Evolutionary conservation across 2,888 invertebrate genomes (phyloP), one percentile per base, ranked within the genome.

Genomic region (Latrodectus elegans): DNA sequence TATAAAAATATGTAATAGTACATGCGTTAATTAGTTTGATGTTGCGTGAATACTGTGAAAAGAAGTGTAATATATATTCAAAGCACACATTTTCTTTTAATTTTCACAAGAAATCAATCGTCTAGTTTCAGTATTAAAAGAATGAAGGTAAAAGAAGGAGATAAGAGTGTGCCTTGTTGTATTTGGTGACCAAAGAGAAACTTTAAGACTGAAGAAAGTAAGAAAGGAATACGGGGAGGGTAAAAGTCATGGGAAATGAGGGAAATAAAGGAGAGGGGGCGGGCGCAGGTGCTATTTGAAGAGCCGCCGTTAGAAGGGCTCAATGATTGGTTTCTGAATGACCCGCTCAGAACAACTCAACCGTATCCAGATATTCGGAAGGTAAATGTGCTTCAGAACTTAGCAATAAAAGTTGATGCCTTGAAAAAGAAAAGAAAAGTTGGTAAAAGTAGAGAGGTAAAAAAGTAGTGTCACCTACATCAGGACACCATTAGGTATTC

Each of bases 251-350:
- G 74, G 74, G 67, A 77, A 84, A 84, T 77, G 84, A 78, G 64
- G 74, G 74, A 73, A 77, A 77, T 81, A 81, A 86, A 85, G 68
- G 26, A 17, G 15, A 22, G 15, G 52, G 74, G 80, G 22, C 75
- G 71, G 65, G 53, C 75, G 80, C 85, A 86, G 85, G 85, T 86
- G 86, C 76, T 72, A 86, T 86, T 86, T 81, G 86, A 86, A 86
- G 86, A 86, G 79, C 38, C 60, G 86, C 76, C 81, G 86, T 86
- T 86, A 86, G 81, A 76, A 51, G 60, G 53, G 76, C 72, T 71
- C 81, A 81, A 77, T 81, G 86, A 86, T 86, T 86, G 86, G 86
- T 86, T 86, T 81, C 72, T 71, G 86, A 81, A 86, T 81, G 86
- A 81, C 86, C 86, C 76, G 71, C 76, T 86, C 77, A 53, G 75